These are phyloP conservation scores for Halichoeres trimaculatus DNA, from an alignment of 2,113 vertebrate species.

Conservation along the genomic window DNA sequence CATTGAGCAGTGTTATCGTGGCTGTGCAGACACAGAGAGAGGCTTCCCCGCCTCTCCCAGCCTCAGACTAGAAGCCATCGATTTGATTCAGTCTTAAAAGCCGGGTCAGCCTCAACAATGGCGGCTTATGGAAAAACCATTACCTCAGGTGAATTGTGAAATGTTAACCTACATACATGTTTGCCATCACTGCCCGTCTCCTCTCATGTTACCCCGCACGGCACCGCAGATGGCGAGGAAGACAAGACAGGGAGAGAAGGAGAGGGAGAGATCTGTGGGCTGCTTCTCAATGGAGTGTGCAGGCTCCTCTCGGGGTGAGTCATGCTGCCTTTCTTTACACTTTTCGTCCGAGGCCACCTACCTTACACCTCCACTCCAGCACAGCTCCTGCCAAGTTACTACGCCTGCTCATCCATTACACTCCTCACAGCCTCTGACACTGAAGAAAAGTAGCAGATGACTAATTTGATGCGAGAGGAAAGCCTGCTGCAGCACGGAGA, in stretches of 20 bases:
- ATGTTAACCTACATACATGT: slow-evolving; percentile 65
- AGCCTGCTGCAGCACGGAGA: slow-evolving; percentile 32
- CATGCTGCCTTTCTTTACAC: slow-evolving; percentile 71
- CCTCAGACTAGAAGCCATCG: slow-evolving; percentile 68
- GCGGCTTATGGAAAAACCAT: slow-evolving; percentile 77
- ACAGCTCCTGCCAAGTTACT: slow-evolving; percentile 52
- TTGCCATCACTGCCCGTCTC: slow-evolving; percentile 43
- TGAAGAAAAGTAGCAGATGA: slow-evolving; percentile 54
- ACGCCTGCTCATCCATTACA: slow-evolving; percentile 63
- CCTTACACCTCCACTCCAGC: slow-evolving; percentile 70
- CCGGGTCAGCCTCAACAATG: slow-evolving; percentile 71
- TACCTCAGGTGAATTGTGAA: slow-evolving; percentile 72
- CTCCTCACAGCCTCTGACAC: slow-evolving; percentile 48
- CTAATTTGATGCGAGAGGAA: slow-evolving; percentile 40
- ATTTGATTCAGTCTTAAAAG: slow-evolving; percentile 79
- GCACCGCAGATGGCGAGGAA: slow-evolving; percentile 52
- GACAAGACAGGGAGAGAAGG: slow-evolving; percentile 1
- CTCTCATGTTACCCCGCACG: slow-evolving; percentile 29
- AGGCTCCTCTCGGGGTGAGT: slow-evolving; percentile 65
- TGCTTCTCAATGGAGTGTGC: slow-evolving; percentile 62
- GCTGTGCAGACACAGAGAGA: slow-evolving; percentile 66
- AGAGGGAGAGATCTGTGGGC: slow-evolving; percentile 56
- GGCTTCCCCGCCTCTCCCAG: slow-evolving; percentile 53
- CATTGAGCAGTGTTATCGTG: slow-evolving; percentile 70
- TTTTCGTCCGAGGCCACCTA: slow-evolving; percentile 70